Evolutionary conservation across 2,797 vertebrate genomes (phyloP), one percentile per base, ranked within the genome.

Genomic region (Myoxocephalus aenaeus): DNA sequence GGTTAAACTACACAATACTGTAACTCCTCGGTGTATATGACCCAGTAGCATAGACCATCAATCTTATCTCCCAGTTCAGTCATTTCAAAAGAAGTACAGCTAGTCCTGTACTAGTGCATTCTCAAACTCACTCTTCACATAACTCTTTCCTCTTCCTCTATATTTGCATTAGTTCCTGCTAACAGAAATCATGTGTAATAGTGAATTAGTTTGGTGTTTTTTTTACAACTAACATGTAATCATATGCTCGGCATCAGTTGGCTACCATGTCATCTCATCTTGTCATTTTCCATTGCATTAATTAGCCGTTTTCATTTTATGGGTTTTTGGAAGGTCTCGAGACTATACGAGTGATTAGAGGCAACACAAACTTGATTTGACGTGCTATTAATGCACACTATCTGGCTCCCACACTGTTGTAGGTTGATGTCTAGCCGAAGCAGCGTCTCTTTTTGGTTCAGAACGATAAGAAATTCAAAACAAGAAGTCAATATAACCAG

Each of bases 341-440:
- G 50, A 54, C 36, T 51, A 1, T 15, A 44, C 12, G 18, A 57
- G 50, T 57, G 63, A 83, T 65, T 58, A 48, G 13, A 77, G 25
- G 59, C 46, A 36, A 15, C 56, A 72, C 62, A 82, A 82, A 82
- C 64, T 53, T 51, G 20, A 77, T 71, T 17, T 66, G 65, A 79
- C 17, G 25, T 44, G 70, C 22, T 56, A 48, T 10, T 58, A 22
- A 73, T 57, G 70, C 22, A 13, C 0, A 1, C 18, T 27, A 56
- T 65, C 48, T n/a, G 51, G 59, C 64, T 70, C 61, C 22, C 29
- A 53, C 57, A 58, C 73, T 57, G 65, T 0, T 38, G 13, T 5
- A 67, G 34, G 44, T 18, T 3, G 4, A 80, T 32, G 51, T 73
- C 32, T 70, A 18, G 62, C 15, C 44, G 50, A 42, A 66, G n/a